Base-by-base conservation (phyloP, 64 coral and sea anemone species). In the Dendrophyllia cribrosa region DNA sequence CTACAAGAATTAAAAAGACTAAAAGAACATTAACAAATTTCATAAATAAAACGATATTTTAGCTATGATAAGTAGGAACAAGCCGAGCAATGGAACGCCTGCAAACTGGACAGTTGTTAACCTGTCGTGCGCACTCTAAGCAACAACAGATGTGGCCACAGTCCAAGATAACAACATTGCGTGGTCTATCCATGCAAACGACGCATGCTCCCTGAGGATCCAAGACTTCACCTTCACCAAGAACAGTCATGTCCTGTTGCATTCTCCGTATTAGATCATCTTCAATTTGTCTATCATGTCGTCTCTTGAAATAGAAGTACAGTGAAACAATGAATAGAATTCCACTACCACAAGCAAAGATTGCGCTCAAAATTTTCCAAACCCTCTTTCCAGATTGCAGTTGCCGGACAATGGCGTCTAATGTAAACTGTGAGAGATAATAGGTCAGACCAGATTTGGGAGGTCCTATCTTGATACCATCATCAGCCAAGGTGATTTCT, bases 81-180 rank as follows among this genome's bases (percentile, higher is more conserved):
- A 98, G 56, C 24, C 97, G 87, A 23, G 84, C 75, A 88, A 98
- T 98, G 12, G 25, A 34, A 8, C 89, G 66, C 73, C 97, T 86
- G 67, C 97, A 99, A 16, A 99, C 94, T 3, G 97, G 97, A 72
- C 97, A 99, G 17, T 87, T 88, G 16, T 77, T 66, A 2, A 99
- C 60, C 56, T 91, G 91, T 6, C 69, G 72, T 51, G 90, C 91
- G 72, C 97, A 98, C 16, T 24, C 72, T 51, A 83, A 79, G 13
- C 97, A 99, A 15, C 83, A 84, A 85, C 97, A 99, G 4, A 99
- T 94, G 88, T 96, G 94, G 47, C 94, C 97, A 93, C 97, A 96
- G 34, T 96, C 91, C 49, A 99, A 66, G 73, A 99, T 93, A 71
- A 96, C 97, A 21, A 96, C 94, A 94, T 99, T 94, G 26, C 97